These are phyloP conservation scores for Melitaea cinxia DNA, from an alignment of 1,140 invertebrate species.

Conservation along the genomic window DNA sequence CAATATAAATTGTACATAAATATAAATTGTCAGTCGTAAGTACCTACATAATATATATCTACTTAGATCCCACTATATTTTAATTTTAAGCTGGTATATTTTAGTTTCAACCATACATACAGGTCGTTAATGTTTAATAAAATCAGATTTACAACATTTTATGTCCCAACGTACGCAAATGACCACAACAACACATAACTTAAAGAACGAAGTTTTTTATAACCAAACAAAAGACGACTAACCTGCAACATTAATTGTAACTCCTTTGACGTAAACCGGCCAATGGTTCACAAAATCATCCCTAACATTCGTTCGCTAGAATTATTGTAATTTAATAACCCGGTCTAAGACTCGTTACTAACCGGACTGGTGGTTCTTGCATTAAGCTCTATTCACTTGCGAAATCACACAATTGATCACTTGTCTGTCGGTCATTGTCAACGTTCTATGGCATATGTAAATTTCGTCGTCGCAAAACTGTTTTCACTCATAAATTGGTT, in stretches of 20 bases:
- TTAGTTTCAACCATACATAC: too few relatives aligned
- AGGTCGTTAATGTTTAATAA: too few relatives aligned
- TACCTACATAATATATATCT: too few relatives aligned
- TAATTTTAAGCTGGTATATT: too few relatives aligned
- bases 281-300: slow-evolving; percentile 27
- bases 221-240: neutral
- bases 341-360: slow-evolving; percentile 33
- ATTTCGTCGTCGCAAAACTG: slow-evolving; percentile 51
- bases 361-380: slow-evolving; percentile 38
- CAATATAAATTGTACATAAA: too few relatives aligned
- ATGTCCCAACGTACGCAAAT: neutral
- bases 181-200: neutral
- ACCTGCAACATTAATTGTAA: slow-evolving; percentile 19
- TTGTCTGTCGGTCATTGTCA: slow-evolving; percentile 56
- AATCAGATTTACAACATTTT: too few relatives aligned
- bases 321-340: slow-evolving; percentile 78
- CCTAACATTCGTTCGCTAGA: slow-evolving; percentile 46
- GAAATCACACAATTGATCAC: slow-evolving; percentile 72
- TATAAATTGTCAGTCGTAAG: too few relatives aligned
- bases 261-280: slow-evolving; percentile 23
- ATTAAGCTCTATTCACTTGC: slow-evolving; percentile 61
- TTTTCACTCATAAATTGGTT: slow-evolving; percentile 72
- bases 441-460: slow-evolving; percentile 49
- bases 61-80: too few relatives aligned
- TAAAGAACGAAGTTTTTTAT: neutral